These are phyloP conservation scores for Crax fasciolata DNA, from an alignment of 2,797 vertebrate species.

Conservation along the genomic window DNA sequence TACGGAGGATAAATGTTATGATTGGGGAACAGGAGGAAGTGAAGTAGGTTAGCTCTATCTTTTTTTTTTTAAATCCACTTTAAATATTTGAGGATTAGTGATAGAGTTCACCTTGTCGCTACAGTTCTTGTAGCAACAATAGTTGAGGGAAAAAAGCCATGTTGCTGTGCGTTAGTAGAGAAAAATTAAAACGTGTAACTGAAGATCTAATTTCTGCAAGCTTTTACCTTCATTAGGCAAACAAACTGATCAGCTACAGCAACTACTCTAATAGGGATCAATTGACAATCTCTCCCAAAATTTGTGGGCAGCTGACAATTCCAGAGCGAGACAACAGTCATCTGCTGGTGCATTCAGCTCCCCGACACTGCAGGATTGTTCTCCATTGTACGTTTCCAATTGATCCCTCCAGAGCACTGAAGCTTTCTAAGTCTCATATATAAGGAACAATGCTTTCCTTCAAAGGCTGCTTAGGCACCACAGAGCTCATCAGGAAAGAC, in stretches of 20 bases:
- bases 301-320: neutral
- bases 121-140: neutral
- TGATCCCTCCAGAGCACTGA: conserved; percentile 37
- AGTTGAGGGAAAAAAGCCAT: neutral
- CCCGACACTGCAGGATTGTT: neutral
- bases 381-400: neutral
- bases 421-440: neutral
- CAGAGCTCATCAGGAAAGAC: conserved; percentile 8
- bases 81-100: neutral
- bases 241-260: neutral
- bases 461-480: neutral
- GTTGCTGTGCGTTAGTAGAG: neutral
- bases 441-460: conserved; percentile 2
- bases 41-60: neutral
- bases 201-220: neutral
- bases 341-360: neutral
- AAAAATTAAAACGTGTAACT: neutral
- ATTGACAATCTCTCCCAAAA: conserved; percentile 1
- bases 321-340: neutral
- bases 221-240: neutral
- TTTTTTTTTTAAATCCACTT: neutral
- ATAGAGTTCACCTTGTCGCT: neutral
- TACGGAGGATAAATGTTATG: neutral
- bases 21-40: neutral
- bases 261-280: neutral